phyloP scores from a whole-genome alignment of 2,113 vertebrate genomes.

The Turdus rufiventris region DNA sequence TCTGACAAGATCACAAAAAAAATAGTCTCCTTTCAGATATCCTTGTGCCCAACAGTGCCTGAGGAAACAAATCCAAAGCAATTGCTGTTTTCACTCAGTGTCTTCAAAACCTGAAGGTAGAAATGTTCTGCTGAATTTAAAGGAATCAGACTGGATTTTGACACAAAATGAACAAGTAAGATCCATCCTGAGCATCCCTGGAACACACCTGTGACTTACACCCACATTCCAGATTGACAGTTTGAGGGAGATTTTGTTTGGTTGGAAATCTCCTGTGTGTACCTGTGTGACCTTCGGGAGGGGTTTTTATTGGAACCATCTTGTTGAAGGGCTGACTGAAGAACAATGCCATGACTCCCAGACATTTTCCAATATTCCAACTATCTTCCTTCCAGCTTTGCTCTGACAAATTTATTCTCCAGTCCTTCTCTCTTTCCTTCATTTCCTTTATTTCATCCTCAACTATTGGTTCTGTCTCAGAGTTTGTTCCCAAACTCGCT shows the following conservation, averaged over 20 bases:
- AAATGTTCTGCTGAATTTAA: not conserved
- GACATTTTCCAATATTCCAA: not conserved
- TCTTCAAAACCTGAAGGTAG: not conserved
- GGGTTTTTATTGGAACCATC: not conserved
- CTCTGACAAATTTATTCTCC: not conserved
- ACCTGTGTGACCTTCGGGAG: not conserved
- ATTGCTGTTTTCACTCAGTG: not conserved
- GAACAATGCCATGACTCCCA: accelerated
- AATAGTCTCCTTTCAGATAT: not conserved
- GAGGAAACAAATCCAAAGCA: not conserved
- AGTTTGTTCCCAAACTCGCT: not conserved
- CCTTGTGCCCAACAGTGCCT: not conserved
- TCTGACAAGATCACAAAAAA: not conserved
- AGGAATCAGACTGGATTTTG: not conserved
- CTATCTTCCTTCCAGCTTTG: not conserved
- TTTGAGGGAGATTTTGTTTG: not conserved
- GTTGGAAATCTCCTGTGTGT: not conserved
- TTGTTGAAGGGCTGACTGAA: not conserved
- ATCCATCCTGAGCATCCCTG: not conserved
- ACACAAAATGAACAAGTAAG: not conserved
- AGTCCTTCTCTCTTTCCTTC: not conserved
- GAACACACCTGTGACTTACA: not conserved
- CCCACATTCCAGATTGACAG: not conserved
- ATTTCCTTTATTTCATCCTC: not conserved
- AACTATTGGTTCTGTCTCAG: not conserved